Evolutionary conservation across 2,888 invertebrate species (phyloP).

Genomic region (Habrosyne pyritoides): DNA sequence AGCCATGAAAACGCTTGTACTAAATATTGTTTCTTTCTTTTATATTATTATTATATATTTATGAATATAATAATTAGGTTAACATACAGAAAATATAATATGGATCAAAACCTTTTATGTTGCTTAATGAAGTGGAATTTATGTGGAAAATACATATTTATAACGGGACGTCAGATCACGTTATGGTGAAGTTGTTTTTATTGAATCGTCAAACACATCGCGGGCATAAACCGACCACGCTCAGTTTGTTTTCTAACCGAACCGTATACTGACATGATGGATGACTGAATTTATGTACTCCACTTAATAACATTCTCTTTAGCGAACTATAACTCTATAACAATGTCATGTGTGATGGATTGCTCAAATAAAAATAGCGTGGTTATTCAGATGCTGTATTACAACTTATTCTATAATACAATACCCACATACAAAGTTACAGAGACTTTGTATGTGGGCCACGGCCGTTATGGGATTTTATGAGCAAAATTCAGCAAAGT

Average conservation of each 20-base stretch:
- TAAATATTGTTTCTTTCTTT: no score
- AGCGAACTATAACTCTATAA: conserved; percentile 45
- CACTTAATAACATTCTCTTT: conserved; percentile 44
- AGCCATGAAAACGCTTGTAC: no score
- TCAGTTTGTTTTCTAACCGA: conserved; percentile 22
- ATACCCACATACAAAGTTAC: not conserved
- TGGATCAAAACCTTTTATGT: no score
- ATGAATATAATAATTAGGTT: no score
- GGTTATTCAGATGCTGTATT: conserved; percentile 5
- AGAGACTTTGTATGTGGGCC: conserved; percentile 26
- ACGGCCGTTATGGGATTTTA: conserved; percentile 40
- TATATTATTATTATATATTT: no score
- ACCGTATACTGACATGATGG: conserved; percentile 26
- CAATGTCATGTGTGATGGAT: conserved; percentile 54
- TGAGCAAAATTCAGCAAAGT: conserved; percentile 22
- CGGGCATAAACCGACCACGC: conserved; percentile 1
- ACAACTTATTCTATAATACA: not conserved
- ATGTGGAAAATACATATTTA: not conserved
- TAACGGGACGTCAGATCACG: not conserved
- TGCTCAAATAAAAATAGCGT: conserved; percentile 40
- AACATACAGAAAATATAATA: no score
- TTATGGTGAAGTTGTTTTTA: conserved; percentile 1
- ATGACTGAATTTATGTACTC: conserved; percentile 40
- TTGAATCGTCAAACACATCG: conserved; percentile 5
- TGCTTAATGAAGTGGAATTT: no score